phyloP scores from a whole-genome alignment of 2,113 vertebrate genomes.

The Sapajus apella region DNA sequence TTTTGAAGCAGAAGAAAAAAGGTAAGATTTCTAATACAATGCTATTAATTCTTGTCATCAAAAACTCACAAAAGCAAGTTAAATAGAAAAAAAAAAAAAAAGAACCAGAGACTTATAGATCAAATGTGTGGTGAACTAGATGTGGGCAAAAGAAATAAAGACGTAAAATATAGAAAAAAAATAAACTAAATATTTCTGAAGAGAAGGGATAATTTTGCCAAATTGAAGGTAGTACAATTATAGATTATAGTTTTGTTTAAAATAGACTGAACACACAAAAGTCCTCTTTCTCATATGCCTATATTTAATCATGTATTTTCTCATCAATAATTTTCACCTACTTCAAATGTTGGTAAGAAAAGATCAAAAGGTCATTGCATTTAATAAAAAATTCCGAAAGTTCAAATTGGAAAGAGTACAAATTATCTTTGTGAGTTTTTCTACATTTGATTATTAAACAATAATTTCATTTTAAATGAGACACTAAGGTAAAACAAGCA shows the following conservation, averaged over 20 bases:
- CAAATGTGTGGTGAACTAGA: conserved; percentile 23
- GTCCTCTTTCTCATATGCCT: background rate
- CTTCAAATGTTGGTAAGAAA: conserved; percentile 13
- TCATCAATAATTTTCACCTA: conserved; percentile 56
- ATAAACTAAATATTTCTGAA: conserved; percentile 44
- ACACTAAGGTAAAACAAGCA: background rate
- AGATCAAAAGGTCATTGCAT: conserved; percentile 35
- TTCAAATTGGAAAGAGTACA: conserved; percentile 18
- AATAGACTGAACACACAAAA: conserved; percentile 17
- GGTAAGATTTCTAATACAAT: conserved; percentile 30
- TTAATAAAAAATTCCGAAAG: conserved; percentile 15
- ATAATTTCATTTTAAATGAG: conserved; percentile 40
- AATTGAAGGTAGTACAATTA: conserved; percentile 44
- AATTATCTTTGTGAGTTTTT: conserved; percentile 11
- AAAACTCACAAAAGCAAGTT: conserved; percentile 24
- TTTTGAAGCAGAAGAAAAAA: conserved; percentile 8
- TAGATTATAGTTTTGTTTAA: conserved; percentile 44
- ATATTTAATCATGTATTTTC: conserved; percentile 44
- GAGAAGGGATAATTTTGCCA: conserved; percentile 33
- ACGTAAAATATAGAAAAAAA: background rate
- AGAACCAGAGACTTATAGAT: background rate
- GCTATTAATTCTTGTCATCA: conserved; percentile 23
- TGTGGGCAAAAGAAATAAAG: conserved; percentile 16
- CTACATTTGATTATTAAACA: conserved; percentile 26
- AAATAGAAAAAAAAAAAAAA: background rate